phyloP scores from a whole-genome alignment of 2,888 invertebrate species.

The Volucella inflata region DNA sequence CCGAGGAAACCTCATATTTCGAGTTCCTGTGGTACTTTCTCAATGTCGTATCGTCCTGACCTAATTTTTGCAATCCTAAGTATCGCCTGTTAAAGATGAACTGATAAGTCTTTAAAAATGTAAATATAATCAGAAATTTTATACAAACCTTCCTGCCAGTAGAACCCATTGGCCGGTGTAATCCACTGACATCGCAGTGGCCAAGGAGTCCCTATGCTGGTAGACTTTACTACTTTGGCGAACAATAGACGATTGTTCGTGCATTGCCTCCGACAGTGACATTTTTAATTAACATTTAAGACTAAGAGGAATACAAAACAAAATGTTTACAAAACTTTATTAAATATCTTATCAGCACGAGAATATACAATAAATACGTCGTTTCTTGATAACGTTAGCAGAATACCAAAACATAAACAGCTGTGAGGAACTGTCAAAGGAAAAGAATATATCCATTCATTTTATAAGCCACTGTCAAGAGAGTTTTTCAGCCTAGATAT shows the following conservation, averaged over 20 bases:
- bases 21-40: conserved; percentile 93
- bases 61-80: conserved; percentile 90
- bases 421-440: conserved; percentile 45
- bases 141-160: conserved; percentile 89
- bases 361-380: conserved; percentile 15
- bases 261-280: conserved; percentile 79
- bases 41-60: conserved; percentile 84
- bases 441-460: background rate
- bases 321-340: conserved; percentile 9
- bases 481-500: background rate
- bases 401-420: conserved; percentile 52
- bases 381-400: conserved; percentile 40
- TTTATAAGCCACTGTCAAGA: conserved; percentile 21
- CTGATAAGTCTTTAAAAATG: background rate
- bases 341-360: conserved; percentile 49
- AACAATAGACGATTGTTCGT: conserved; percentile 80
- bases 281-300: conserved; percentile 72
- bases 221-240: conserved; percentile 81
- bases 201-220: conserved; percentile 94
- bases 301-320: conserved; percentile 5
- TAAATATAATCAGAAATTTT: conserved; percentile 34
- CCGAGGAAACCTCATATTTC: conserved; percentile 96
- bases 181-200: conserved; percentile 94
- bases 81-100: conserved; percentile 85
- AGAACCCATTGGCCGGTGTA: conserved; percentile 92